phyloP scores from a whole-genome alignment of 2,888 invertebrate species.

The Polyommatus iphigenia region DNA sequence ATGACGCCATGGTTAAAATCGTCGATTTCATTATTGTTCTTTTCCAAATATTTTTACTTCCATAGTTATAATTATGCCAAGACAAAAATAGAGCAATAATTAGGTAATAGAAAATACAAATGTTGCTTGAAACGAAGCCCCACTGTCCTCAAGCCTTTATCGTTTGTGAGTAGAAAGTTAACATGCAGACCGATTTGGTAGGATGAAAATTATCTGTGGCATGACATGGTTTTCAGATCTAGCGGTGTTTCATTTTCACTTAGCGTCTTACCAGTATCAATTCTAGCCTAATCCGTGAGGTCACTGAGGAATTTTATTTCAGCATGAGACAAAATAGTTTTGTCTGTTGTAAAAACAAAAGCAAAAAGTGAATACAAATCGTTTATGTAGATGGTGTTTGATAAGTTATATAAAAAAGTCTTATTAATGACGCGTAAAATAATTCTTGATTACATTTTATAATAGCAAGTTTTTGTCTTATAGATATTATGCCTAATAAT shows the following conservation, averaged over 20 bases:
- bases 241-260: slow-evolving; percentile 59
- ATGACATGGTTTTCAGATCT: slow-evolving; percentile 46
- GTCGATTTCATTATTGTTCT: not conserved
- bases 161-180: slow-evolving; percentile 66
- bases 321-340: not conserved
- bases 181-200: slow-evolving; percentile 36
- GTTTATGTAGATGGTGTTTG: slow-evolving; percentile 18
- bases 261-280: slow-evolving; percentile 43
- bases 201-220: slow-evolving; percentile 17
- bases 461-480: not conserved
- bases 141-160: slow-evolving; percentile 3
- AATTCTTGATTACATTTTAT: slow-evolving; percentile 11
- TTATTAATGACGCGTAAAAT: slow-evolving; percentile 5
- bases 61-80: not conserved
- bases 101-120: not conserved
- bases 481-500: not conserved
- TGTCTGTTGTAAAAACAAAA: not conserved
- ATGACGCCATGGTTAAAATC: not conserved
- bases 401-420: slow-evolving; percentile 1
- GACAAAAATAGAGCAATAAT: not conserved
- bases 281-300: slow-evolving; percentile 44
- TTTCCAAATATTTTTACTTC: not conserved
- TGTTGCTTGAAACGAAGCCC: not conserved
- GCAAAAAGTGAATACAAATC: slow-evolving; percentile 19
- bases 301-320: not conserved